Conservation (phyloP, 2,113 vertebrate species). For the Grus americana region DNA sequence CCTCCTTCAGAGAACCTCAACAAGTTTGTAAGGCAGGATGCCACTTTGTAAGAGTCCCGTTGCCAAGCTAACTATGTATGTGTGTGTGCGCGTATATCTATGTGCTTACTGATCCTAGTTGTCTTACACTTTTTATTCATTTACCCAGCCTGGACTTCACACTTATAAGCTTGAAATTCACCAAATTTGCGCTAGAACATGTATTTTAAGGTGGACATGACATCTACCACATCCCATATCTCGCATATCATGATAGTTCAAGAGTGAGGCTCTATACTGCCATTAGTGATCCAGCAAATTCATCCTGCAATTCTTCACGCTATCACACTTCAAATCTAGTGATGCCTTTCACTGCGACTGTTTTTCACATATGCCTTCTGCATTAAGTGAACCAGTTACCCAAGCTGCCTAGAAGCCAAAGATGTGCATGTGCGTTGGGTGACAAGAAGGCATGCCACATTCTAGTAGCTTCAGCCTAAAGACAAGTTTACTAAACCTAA, state of each 20-base stretch:
- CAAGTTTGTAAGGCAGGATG: neutral
- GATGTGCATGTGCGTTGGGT: neutral
- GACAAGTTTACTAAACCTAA: neutral
- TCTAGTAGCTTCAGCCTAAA: neutral
- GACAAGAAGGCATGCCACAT: neutral
- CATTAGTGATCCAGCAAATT: neutral
- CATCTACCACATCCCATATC: neutral
- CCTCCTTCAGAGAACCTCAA: neutral
- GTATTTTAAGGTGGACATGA: neutral
- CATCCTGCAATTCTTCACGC: neutral
- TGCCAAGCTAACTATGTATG: neutral
- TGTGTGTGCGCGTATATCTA: fast-evolving
- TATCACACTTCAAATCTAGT: neutral
- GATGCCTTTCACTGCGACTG: neutral
- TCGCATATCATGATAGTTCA: neutral
- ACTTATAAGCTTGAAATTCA: neutral
- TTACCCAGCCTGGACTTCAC: neutral
- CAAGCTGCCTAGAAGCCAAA: neutral
- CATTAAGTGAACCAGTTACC: neutral
- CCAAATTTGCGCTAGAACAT: neutral
- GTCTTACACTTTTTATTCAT: neutral
- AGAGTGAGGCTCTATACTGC: neutral
- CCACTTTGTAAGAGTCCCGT: neutral
- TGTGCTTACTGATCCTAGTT: neutral
- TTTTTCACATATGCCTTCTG: neutral